Conservation (phyloP, 2,113 vertebrate genomes). For the Chrysemys picta region DNA sequence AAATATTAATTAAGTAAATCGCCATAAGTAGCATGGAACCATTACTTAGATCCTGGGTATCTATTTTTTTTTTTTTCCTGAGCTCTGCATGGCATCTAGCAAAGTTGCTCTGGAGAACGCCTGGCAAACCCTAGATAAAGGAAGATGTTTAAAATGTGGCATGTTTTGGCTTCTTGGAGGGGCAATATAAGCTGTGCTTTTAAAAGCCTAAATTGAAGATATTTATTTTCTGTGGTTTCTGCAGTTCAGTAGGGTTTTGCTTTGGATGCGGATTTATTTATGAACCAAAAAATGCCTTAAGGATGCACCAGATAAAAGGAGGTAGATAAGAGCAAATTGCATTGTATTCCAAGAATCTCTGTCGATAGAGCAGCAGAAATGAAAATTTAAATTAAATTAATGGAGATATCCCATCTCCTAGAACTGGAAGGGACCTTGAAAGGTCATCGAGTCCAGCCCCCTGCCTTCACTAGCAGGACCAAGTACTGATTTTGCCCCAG, state of each 20-base stretch:
- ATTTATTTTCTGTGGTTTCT: neutral
- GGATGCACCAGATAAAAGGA: neutral
- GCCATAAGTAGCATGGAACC: neutral
- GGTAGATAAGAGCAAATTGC: neutral
- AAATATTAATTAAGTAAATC: conserved; percentile 22
- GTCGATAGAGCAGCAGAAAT: neutral
- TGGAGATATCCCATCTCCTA: no score
- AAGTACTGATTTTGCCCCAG: no score
- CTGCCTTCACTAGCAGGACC: no score
- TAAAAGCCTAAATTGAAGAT: neutral
- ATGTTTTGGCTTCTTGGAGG: neutral
- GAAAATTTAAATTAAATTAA: neutral
- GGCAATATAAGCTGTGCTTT: neutral
- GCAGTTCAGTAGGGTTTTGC: neutral
- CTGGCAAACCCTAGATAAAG: neutral
- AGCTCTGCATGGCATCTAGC: neutral
- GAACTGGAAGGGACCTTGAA: no score
- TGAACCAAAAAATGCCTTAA: neutral
- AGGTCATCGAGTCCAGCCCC: no score
- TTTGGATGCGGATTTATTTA: neutral
- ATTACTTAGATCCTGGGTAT: neutral
- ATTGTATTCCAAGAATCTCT: neutral
- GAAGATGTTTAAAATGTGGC: neutral
- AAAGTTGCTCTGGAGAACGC: neutral
- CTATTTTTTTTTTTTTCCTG: neutral